Base-by-base conservation (phyloP, 2,113 vertebrate species). In the Leucosticte australis region DNA sequence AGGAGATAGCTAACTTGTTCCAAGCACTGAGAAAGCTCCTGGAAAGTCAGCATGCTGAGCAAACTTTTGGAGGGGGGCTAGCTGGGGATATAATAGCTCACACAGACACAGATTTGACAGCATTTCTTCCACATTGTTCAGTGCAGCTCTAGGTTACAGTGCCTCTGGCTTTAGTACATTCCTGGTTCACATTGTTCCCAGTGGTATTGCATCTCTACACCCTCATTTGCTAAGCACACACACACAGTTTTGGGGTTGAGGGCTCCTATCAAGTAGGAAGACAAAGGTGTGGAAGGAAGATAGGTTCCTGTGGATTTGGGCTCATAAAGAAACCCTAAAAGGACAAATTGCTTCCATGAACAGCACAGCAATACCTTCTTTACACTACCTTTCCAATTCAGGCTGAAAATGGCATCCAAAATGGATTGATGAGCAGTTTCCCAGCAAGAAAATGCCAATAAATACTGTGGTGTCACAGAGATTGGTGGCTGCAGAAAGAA, bases 21-120 rank as follows among this genome's bases (percentile, higher is more conserved):
- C 96, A 97, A 96, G 81, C 80, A 79, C 92, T 93, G 87, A 96
- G 94, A 94, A 95, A 94, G 92, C 96, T 97, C 96, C 95, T 97
- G 95, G 95, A 96, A 96, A 96, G 94, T 92, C 93, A 97, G 90
- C 88, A 89, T 94, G 94, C 95, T 95, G 94, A 97, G 95, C 96
- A 97, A 96, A 97, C 96, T 94, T 94, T 87, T 92, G 93, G 93
- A 96, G 92, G 41, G 92, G 88, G 94, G 76, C 64, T 95, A 89
- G 73, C 80, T 84, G 57, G 86, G 93, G 83, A 90, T 96, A 95
- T 88, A 96, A 96, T 56, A 93, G 88, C 83, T 94, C 92, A 75
- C 60, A 92, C 80, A 96, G 93, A 83, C 86, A 89, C 41, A 67
- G 83, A 92, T 90, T 91, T 96, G 88, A 97, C 94, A 96, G 90